Base-by-base conservation (phyloP, 2,113 vertebrate species). In the Malurus alboscapulatus region DNA sequence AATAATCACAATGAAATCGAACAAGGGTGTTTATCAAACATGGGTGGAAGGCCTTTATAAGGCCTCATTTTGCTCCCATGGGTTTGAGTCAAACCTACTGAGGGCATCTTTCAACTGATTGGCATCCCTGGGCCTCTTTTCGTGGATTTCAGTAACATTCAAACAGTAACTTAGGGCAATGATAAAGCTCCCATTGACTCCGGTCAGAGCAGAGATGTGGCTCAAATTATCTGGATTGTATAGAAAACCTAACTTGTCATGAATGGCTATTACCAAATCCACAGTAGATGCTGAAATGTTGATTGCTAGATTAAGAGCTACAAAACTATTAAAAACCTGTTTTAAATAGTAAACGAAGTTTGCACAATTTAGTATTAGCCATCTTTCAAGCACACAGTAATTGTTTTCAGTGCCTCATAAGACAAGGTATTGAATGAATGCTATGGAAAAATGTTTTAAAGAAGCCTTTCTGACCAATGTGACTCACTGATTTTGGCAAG, bases 131-230 rank as follows among this genome's bases (percentile, higher is more conserved):
- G 45, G 51, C 15, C n/a, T 91, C 71, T 74, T 55, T 71, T 88
- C 63, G 85, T 76, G 26, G 25, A 73, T 84, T 95, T 72, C 61
- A 84, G 2, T 58, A 57, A 73, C 30, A 34, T 54, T 84, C 69
- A 76, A 65, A 84, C 53, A 88, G 57, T 66, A 86, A 84, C 17
- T 84, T 67, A 75, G 53, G n/a, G 86, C 68, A 75, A 27, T 25
- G 20, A 88, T 68, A 88, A 88, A 95, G 77, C 73, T 89, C 48
- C 69, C 53, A 62, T 58, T 94, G 68, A 92, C 14, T 57, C 18
- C 42, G 72, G 57, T 25, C 54, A 65, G 45, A 84, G 48, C 30
- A 79, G 84, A 78, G 62, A 91, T 30, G 34, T 27, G 50, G 57
- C 66, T 96, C 87, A 87, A 32, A 87, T 90, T 81, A 84, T 34